Conservation (phyloP, 2,888 invertebrate genomes). For the Lycaena phlaeas region DNA sequence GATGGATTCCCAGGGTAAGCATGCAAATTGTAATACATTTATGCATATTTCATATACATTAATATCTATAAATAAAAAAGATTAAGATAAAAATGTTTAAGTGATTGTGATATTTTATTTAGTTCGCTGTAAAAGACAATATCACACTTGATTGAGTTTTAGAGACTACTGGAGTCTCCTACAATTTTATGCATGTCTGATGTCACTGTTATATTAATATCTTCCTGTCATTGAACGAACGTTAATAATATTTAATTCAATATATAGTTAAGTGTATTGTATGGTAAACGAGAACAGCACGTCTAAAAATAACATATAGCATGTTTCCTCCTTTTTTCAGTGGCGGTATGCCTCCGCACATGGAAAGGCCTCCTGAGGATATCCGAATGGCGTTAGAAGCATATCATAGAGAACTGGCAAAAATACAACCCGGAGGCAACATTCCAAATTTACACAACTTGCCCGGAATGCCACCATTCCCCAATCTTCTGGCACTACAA, state of each 20-base stretch:
- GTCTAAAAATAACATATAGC: constrained; percentile 76
- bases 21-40: too few relatives aligned
- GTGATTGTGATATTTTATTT: too few relatives aligned
- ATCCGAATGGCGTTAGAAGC: constrained; percentile 92
- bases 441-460: constrained; percentile 71
- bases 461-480: constrained; percentile 72
- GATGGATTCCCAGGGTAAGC: constrained; percentile 87
- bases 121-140: too few relatives aligned
- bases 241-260: not conserved
- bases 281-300: constrained; percentile 50
- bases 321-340: constrained; percentile 91
- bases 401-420: constrained; percentile 93
- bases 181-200: too few relatives aligned
- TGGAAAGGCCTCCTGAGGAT: constrained; percentile 81
- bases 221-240: too few relatives aligned
- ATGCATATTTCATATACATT: too few relatives aligned
- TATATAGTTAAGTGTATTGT: constrained; percentile 1
- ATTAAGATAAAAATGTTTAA: too few relatives aligned
- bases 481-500: constrained; percentile 82
- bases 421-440: constrained; percentile 81
- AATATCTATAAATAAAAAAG: too few relatives aligned
- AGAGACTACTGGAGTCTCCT: too few relatives aligned
- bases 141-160: too few relatives aligned
- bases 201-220: too few relatives aligned
- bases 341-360: constrained; percentile 76